Conservation (phyloP, 2,797 vertebrate species). For the Falco columbarius region DNA sequence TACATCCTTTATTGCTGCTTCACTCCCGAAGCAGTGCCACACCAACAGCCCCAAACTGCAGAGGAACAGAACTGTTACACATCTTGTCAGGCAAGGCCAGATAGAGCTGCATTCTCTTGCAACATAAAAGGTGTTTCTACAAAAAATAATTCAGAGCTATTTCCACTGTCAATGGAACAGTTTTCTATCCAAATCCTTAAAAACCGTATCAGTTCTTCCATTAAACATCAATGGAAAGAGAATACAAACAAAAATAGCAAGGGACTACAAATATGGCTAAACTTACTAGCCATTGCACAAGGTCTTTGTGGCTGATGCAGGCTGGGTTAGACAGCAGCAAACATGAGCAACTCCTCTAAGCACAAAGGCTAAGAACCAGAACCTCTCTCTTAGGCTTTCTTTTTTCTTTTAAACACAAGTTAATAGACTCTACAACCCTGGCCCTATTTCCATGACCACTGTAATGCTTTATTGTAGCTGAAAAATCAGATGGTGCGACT, state of each 20-base stretch:
- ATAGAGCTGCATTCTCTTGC: neutral
- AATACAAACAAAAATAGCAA: neutral
- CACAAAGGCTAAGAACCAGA: neutral
- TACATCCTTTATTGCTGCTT: neutral
- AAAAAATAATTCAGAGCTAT: neutral
- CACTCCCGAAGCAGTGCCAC: neutral
- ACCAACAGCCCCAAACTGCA: neutral
- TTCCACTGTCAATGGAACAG: neutral
- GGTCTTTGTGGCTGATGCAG: neutral
- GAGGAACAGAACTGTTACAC: neutral
- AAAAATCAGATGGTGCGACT: neutral
- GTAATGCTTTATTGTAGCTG: neutral
- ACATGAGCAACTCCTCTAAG: neutral
- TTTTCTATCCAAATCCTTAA: neutral
- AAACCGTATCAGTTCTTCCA: neutral
- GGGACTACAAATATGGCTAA: neutral
- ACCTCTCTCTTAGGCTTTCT: neutral
- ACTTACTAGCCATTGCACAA: neutral
- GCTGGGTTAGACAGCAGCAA: neutral
- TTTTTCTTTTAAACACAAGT: neutral
- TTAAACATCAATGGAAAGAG: neutral
- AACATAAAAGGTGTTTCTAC: neutral
- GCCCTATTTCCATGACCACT: neutral
- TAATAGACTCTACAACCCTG: neutral
- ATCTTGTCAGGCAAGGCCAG: neutral